Evolutionary conservation across 2,113 vertebrate species (phyloP).

Genomic region (Protobothrops flavoviridis): DNA sequence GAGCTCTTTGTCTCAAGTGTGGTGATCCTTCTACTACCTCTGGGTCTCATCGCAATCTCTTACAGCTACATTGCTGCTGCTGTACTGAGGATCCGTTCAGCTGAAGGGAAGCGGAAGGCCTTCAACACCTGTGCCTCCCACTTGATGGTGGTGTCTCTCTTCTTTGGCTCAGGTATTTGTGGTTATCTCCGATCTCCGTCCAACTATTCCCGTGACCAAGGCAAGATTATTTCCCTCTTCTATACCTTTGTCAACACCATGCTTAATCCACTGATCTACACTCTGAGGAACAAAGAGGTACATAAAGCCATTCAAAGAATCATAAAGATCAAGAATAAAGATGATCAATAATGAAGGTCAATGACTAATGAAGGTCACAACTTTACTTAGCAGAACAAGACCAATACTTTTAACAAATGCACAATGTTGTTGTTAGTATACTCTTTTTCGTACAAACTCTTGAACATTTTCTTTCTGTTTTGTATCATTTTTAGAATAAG

Average conservation of each 20-base stretch:
- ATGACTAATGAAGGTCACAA: not conserved
- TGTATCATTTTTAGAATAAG: not conserved
- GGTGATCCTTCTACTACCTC: constrained; percentile 5
- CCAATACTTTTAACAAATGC: not conserved
- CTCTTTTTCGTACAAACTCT: not conserved
- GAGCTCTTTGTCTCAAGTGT: not conserved
- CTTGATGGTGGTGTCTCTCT: constrained; percentile 17
- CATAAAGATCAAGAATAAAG: not conserved
- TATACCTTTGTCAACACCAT: constrained; percentile 17
- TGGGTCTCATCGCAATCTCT: constrained; percentile 20
- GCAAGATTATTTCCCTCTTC: constrained; percentile 37
- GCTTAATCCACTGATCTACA: not conserved
- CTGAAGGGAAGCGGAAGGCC: not conserved
- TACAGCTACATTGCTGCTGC: constrained; percentile 15
- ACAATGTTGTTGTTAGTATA: not conserved
- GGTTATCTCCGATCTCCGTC: constrained; percentile 27
- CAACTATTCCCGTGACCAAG: constrained; percentile 2
- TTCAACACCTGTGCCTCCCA: constrained; percentile 31
- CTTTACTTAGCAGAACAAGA: not conserved
- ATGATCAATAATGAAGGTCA: not conserved
- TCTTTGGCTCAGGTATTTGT: constrained; percentile 29
- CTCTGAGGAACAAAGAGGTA: not conserved
- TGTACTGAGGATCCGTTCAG: constrained; percentile 21
- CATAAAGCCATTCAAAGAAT: not conserved
- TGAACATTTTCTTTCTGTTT: not conserved